Base-by-base conservation (phyloP, 2,797 vertebrate genomes). In the Epinephelus malabaricus region DNA sequence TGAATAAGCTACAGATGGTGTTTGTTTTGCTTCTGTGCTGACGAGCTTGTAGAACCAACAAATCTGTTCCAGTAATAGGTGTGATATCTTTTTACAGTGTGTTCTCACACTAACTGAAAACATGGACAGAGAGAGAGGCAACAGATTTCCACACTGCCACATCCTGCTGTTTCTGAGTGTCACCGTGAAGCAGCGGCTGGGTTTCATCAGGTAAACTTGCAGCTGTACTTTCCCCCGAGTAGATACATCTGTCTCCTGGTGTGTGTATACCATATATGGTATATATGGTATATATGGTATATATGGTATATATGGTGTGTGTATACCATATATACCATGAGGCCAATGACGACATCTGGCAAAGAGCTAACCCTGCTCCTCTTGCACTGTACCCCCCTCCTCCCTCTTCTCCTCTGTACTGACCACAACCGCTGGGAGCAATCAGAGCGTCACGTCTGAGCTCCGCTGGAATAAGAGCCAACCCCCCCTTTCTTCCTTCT, bases 341-440 rank as follows among this genome's bases (percentile, higher is more conserved):
- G 30, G 59, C 78, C 43, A 62, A 86, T 93, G 92, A 94, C 88
- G 85, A 83, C 94, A 93, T 93, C 86, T 92, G 92, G 92, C 86
- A 90, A 86, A 88, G 75, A 88, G 88, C 84, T 86, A 85, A 60
- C 34, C 23, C 76, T 27, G 10, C 83, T 87, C 60, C 68, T 76
- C 74, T 79, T 50, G 66, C 70, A 51, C 82, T 80, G 85, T 69
- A 79, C 55, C 71, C 74, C 74, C 38, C 30, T 1, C 21, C 34
- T 18, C n/a, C 21, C 7, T 62, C 71, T n/a, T 65, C 70, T 79
- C 63, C 75, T 81, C 86, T 69, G 75, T 61, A 73, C 84, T 83
- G 87, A 93, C 92, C 92, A 92, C 93, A 92, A 90, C 90, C 88
- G 60, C 93, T 94, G 92, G 91, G 91, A 94, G 89, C 87, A 93